Base-by-base conservation (phyloP, 1,140 invertebrate genomes). In the Drosophila obscura region DNA sequence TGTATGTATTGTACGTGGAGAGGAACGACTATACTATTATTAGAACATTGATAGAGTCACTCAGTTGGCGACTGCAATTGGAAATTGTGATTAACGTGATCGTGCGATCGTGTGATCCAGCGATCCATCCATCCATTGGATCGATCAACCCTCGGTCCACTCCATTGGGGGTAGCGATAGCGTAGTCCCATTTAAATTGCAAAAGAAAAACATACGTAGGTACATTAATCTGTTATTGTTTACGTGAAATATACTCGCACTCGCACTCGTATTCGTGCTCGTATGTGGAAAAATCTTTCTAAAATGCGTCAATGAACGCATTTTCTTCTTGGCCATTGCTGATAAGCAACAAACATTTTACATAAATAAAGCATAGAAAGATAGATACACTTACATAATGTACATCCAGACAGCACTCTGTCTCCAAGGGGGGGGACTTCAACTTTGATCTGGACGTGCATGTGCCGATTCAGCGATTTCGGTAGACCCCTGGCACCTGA, bases 251-350 rank as follows among this genome's bases (percentile, higher is more conserved):
- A 39, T 11, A 39, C 31, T 35, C 31, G 31, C 8, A 28, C 6
- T 28, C 7, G 31, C 9, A 35, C 31, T 35, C 8, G 31, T 31
- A 31, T 3, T 9, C 8, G 31, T 4, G 9, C 31, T 11, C 31
- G 31, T 68, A 53, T 57, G 62, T 66, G 53, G 65, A 72, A 81
- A 74, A 82, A 56, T 41, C 45, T 49, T 56, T 77, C 60, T 66
- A 63, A 79, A 73, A 79, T 83, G 72, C 83, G 83, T 87, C 83
- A 87, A 79, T 83, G 67, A 75, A 88, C 83, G 83, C 75, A 88
- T 88, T 83, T 88, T 83, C 66, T 52, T 58, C 51, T 44, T 24
- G 8, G 11, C 55, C 19, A 41, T 28, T 24, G 39, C 44, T 50
- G 77, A 80, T 76, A 80, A 76, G 71, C 26, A 48, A 5, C 31